Evolutionary conservation across 2,888 invertebrate genomes (phyloP).

Genomic region (Griposia aprilina): DNA sequence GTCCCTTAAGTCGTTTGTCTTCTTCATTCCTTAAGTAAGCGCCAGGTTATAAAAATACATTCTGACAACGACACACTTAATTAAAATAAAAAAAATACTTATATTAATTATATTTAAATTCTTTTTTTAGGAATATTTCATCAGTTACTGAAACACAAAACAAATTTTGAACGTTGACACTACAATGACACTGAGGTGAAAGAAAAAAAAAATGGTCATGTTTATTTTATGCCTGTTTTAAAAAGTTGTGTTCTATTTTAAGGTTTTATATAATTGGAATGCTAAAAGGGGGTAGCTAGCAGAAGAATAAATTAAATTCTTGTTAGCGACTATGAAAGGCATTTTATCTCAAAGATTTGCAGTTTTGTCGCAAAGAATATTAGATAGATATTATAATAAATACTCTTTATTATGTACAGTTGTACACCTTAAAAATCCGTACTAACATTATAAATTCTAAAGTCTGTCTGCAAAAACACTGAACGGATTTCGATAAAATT

Average conservation of each 20-base stretch:
- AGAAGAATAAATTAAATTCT: not conserved
- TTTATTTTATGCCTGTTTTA: conserved; percentile 55
- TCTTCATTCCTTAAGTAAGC: conserved; percentile 61
- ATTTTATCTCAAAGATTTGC: not conserved
- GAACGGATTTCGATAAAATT: too few relatives aligned
- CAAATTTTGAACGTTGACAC: conserved; percentile 72
- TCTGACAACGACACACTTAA: conserved; percentile 49
- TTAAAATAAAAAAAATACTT: conserved; percentile 52
- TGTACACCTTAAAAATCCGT: too few relatives aligned
- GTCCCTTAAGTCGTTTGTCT: conserved; percentile 76
- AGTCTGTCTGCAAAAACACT: too few relatives aligned
- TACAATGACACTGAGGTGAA: conserved; percentile 55
- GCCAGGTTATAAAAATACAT: conserved; percentile 69
- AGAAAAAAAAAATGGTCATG: not conserved
- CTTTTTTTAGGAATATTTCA: conserved; percentile 56
- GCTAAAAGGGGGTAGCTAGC: not conserved
- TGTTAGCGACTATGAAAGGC: not conserved
- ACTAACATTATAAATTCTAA: too few relatives aligned
- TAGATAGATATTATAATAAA: too few relatives aligned
- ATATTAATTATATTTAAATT: conserved; percentile 24
- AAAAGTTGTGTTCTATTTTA: conserved; percentile 11
- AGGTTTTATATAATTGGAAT: conserved; percentile 10
- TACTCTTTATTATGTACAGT: too few relatives aligned
- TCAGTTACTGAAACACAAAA: conserved; percentile 67
- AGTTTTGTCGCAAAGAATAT: not conserved